Evolutionary conservation across 2,888 invertebrate genomes (phyloP).

Genomic region (Glyphotaelius pellucidus): DNA sequence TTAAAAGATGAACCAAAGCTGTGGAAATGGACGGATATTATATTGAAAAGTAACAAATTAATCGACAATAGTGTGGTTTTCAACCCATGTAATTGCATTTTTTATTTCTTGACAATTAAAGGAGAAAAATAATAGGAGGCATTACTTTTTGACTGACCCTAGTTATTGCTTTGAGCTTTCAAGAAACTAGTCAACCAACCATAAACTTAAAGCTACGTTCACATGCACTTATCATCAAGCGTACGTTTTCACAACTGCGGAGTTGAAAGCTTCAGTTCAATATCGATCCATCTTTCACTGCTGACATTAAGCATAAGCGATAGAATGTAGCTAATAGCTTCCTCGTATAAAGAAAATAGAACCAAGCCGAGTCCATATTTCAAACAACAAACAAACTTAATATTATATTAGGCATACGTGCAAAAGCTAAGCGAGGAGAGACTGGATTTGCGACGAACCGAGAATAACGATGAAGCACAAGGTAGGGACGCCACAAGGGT

Average conservation of each 20-base stretch:
- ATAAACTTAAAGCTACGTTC: not conserved
- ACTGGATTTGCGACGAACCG: not conserved
- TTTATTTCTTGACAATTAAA: too few relatives aligned
- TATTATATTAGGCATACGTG: too few relatives aligned
- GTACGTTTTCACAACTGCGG: not conserved
- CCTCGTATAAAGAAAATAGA: not conserved
- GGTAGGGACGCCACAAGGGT: too few relatives aligned
- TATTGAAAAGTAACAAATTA: too few relatives aligned
- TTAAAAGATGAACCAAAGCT: too few relatives aligned
- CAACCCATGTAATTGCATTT: too few relatives aligned
- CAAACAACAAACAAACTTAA: not conserved
- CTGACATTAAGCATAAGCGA: not conserved
- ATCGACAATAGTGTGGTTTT: too few relatives aligned
- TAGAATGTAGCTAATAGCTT: not conserved
- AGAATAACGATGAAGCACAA: too few relatives aligned
- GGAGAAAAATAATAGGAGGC: too few relatives aligned
- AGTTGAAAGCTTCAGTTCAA: not conserved
- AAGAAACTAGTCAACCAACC: not conserved
- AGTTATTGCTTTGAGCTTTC: not conserved
- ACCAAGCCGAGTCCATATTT: not conserved
- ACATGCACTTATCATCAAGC: not conserved
- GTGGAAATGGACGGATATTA: too few relatives aligned
- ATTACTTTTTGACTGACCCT: too few relatives aligned
- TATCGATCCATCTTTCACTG: not conserved
- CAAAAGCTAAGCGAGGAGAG: not conserved